phyloP scores from a whole-genome alignment of 2,888 invertebrate species.

The Lutraria lutraria region DNA sequence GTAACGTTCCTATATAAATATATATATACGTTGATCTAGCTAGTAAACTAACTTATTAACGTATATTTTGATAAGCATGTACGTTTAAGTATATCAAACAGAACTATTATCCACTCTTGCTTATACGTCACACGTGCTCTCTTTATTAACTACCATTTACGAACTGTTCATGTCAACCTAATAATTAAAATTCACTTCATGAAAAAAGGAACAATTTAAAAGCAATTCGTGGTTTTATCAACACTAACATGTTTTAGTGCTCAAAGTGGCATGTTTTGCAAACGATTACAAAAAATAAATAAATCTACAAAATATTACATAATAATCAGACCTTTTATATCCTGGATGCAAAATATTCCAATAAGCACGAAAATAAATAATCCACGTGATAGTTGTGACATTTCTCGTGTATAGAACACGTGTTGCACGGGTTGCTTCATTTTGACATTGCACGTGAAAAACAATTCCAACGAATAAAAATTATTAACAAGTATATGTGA shows the following conservation, averaged over 20 bases:
- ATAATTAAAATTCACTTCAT: constrained; percentile 27
- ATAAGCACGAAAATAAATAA: constrained; percentile 42
- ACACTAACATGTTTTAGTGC: background rate
- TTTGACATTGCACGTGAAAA: constrained; percentile 54
- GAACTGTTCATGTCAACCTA: constrained; percentile 1
- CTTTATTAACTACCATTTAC: background rate
- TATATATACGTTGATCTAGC: no score
- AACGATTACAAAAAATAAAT: background rate
- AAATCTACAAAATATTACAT: background rate
- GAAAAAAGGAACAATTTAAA: constrained; percentile 5
- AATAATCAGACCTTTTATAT: constrained; percentile 52
- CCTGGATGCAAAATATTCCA: constrained; percentile 49
- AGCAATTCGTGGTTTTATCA: background rate
- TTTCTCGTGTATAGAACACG: constrained; percentile 39
- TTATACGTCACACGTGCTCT: background rate
- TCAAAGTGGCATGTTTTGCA: background rate
- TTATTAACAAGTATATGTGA: background rate
- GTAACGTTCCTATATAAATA: no score
- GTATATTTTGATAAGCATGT: background rate
- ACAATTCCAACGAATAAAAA: constrained; percentile 20
- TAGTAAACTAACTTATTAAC: no score
- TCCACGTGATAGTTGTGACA: constrained; percentile 49
- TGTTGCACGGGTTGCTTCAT: constrained; percentile 43
- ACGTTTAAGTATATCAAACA: background rate
- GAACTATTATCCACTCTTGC: background rate